These are phyloP conservation scores for Catharus minimus DNA, from an alignment of 2,113 vertebrate species.

Conservation along the genomic window DNA sequence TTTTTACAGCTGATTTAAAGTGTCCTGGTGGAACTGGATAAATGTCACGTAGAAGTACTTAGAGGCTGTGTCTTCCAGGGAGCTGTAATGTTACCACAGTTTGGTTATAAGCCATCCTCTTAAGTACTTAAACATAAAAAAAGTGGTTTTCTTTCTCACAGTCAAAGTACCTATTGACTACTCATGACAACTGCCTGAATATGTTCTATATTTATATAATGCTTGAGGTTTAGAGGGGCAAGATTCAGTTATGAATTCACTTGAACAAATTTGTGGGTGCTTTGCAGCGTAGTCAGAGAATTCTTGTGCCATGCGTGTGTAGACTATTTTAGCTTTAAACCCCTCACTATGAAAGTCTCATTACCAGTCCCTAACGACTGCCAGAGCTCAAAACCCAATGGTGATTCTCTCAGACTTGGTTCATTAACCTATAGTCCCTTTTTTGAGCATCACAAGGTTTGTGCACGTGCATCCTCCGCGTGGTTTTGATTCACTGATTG, in stretches of 20 bases:
- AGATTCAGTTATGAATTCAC: not conserved
- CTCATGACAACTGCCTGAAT: not conserved
- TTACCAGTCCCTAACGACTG: not conserved
- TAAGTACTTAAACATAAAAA: not conserved
- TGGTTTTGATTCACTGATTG: not conserved
- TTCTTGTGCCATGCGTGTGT: not conserved
- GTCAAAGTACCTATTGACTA: not conserved
- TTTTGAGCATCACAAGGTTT: not conserved
- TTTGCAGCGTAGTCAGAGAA: not conserved
- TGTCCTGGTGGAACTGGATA: not conserved
- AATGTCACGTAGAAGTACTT: conserved; percentile 6
- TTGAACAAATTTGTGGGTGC: not conserved
- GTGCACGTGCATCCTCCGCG: not conserved
- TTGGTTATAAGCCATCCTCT: not conserved
- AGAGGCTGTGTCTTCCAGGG: not conserved
- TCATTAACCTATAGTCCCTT: not conserved
- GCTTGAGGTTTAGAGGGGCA: not conserved
- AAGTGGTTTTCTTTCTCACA: not conserved
- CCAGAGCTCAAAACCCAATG: not conserved
- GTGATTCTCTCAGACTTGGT: not conserved
- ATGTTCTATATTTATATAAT: not conserved
- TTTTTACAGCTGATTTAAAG: not conserved
- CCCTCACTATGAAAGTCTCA: not conserved
- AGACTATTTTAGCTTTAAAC: not conserved
- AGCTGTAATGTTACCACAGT: not conserved